Percentiles rank a stretch among this genome's conserved stretches.
Evolutionary conservation across 2,113 vertebrate genomes (phyloP).

Genomic region (Equus quagga): DNA sequence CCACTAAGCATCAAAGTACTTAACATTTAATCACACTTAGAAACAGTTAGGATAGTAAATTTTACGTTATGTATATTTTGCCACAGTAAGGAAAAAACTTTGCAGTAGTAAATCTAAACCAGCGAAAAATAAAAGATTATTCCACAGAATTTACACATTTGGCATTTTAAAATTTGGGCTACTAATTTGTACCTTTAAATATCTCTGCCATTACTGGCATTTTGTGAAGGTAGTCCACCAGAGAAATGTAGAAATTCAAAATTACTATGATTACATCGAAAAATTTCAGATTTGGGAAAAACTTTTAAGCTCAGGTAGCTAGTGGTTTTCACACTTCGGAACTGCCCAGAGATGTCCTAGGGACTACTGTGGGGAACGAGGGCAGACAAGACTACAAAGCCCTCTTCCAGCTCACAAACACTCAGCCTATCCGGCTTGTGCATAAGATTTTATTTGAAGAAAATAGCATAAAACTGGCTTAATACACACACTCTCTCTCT

Average conservation of each 20-base stretch:
- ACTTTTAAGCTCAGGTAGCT: background rate
- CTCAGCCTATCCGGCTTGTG: background rate
- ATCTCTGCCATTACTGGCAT: background rate
- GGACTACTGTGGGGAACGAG: background rate
- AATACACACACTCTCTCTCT: background rate
- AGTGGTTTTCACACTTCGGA: background rate
- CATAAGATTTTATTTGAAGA: background rate
- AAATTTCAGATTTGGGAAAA: background rate
- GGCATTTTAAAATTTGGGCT: background rate
- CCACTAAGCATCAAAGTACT: background rate
- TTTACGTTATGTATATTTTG: background rate
- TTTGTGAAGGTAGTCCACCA: background rate
- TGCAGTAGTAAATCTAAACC: background rate
- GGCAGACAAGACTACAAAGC: background rate
- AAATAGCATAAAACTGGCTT: background rate
- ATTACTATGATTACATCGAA: background rate
- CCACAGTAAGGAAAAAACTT: background rate
- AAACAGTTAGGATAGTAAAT: background rate
- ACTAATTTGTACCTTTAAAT: constrained; percentile 5
- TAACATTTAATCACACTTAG: background rate
- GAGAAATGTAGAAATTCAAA: background rate
- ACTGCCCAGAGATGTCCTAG: background rate
- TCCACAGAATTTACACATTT: background rate
- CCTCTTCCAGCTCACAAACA: background rate
- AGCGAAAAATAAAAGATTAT: background rate